Evolutionary conservation across 2,797 vertebrate species (phyloP).

Genomic region (Balearica regulorum): DNA sequence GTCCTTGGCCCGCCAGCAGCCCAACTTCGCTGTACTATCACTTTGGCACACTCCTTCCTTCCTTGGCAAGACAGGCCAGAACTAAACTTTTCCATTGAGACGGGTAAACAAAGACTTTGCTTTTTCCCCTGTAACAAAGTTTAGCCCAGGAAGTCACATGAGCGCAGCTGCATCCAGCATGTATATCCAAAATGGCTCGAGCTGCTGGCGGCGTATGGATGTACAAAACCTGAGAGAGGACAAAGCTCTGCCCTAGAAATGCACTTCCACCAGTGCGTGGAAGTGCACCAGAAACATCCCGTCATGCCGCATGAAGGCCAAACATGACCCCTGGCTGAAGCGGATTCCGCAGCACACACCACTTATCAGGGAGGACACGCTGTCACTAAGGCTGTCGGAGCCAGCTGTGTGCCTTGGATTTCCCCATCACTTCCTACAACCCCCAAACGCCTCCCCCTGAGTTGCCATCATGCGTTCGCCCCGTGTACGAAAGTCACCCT

Average conservation of each 20-base stretch:
- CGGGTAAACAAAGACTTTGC: slow-evolving; percentile 49
- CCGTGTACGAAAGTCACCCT: background rate
- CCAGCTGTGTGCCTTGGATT: background rate
- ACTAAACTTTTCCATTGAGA: slow-evolving; percentile 60
- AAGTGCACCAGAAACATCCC: background rate
- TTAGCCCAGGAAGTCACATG: slow-evolving; percentile 49
- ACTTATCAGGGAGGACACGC: rapidly evolving
- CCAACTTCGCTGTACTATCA: background rate
- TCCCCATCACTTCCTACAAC: background rate
- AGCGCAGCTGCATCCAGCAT: background rate
- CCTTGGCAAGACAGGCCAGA: slow-evolving; percentile 20
- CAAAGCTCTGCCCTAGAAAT: background rate
- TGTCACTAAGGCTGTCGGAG: background rate
- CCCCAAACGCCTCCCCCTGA: rapidly evolving
- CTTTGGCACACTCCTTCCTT: slow-evolving; percentile 46
- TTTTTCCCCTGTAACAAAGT: background rate
- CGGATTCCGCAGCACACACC: background rate
- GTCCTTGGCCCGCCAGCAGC: background rate
- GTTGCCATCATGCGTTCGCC: background rate
- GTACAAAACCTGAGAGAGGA: background rate
- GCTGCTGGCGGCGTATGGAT: background rate
- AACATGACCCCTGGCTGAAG: background rate
- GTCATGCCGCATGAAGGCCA: rapidly evolving
- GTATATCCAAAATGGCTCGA: background rate
- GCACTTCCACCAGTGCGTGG: background rate